Conservation (phyloP, 2,113 vertebrate genomes). For the Terrapene triunguis region DNA sequence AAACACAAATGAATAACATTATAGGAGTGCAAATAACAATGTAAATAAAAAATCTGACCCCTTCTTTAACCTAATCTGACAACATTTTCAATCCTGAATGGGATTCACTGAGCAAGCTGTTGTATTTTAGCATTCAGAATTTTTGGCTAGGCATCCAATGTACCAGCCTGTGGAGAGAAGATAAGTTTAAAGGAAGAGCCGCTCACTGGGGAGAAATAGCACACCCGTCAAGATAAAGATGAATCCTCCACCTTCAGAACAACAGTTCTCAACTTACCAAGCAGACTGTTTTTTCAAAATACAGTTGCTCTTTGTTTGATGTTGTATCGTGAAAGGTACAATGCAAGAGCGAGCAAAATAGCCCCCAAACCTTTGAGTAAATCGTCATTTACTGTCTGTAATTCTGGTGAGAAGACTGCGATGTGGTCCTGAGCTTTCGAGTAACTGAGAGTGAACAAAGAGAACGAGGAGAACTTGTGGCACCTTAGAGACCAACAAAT, state of each 20-base stretch:
- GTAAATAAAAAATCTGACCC: neutral
- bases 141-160: neutral
- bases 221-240: neutral
- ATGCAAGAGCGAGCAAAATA: neutral
- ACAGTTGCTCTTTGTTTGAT: neutral
- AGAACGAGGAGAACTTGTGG: too few relatives aligned
- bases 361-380: rapidly evolving
- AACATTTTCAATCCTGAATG: neutral
- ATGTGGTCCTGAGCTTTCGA: rapidly evolving
- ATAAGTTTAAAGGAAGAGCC: neutral
- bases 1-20: neutral
- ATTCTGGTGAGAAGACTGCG: neutral
- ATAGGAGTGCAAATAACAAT: neutral
- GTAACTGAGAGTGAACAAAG: neutral
- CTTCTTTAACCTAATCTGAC: neutral
- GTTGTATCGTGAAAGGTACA: neutral
- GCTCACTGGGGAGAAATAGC: neutral
- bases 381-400: neutral
- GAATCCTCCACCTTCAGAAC: neutral
- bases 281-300: rapidly evolving
- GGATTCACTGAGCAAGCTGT: neutral
- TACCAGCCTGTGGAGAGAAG: neutral
- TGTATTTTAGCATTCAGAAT: neutral
- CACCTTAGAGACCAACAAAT: too few relatives aligned
- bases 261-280: neutral